Evolutionary conservation across 2,113 vertebrate genomes (phyloP).

Genomic region (Dolichotis patagonum): DNA sequence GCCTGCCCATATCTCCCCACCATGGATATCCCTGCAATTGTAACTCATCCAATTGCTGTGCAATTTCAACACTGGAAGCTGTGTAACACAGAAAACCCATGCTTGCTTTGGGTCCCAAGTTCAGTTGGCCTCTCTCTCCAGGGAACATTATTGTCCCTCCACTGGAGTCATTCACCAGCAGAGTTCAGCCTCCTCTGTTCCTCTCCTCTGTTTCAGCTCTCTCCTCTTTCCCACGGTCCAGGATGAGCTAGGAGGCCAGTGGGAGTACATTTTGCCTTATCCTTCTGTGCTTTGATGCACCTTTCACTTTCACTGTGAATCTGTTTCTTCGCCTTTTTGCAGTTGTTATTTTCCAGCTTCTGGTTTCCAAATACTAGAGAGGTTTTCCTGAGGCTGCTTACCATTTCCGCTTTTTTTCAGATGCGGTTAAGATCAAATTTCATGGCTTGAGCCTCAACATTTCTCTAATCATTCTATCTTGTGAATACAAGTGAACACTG

Average conservation of each 20-base stretch:
- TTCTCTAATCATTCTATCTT: neutral
- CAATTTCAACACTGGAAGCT: neutral
- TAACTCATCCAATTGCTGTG: neutral
- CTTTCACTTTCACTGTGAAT: neutral
- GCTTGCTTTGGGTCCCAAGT: neutral
- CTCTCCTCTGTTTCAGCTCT: neutral
- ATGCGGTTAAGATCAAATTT: neutral
- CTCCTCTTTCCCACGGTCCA: neutral
- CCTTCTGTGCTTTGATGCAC: neutral
- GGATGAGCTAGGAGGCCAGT: neutral
- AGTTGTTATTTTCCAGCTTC: neutral
- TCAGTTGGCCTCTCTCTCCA: neutral
- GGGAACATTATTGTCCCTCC: no score
- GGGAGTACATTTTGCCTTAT: neutral
- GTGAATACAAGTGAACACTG: neutral
- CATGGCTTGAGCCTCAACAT: neutral
- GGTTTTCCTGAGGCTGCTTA: neutral
- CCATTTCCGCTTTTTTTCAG: neutral
- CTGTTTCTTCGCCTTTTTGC: neutral
- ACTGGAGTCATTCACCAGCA: neutral
- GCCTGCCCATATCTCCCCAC: neutral
- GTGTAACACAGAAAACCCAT: neutral
- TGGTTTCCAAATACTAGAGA: neutral
- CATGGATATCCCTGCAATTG: no score
- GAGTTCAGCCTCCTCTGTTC: neutral